Evolutionary conservation across 1,140 invertebrate genomes (phyloP).

Genomic region (Drosophila sproati): DNA sequence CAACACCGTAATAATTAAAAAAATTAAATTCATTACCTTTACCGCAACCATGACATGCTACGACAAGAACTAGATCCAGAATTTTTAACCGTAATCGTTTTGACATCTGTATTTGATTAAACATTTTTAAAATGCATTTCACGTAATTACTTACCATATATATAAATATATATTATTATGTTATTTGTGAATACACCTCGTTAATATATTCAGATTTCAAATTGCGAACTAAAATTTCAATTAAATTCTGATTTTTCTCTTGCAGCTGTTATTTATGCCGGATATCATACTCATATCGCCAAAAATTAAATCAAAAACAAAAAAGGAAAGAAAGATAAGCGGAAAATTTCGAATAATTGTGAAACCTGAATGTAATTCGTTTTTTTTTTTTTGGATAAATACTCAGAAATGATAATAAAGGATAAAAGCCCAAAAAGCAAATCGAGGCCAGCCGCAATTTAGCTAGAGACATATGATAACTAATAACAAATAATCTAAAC

Average conservation of each 20-base stretch:
- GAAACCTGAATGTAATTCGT: constrained; percentile 13
- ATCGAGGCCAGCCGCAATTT: constrained; percentile 35
- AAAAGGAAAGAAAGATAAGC: constrained; percentile 9
- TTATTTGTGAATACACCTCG: no score
- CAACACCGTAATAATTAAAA: no score
- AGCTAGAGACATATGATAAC: constrained; percentile 40
- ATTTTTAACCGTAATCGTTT: no score
- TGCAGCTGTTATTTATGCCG: constrained; percentile 39
- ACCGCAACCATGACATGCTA: no score
- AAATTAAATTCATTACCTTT: no score
- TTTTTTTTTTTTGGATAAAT: constrained; percentile 31
- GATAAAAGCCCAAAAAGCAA: constrained; percentile 26
- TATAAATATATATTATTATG: no score
- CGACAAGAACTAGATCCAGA: no score
- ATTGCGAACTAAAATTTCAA: no score
- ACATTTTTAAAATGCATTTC: no score
- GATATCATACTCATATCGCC: constrained; percentile 55
- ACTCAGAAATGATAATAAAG: constrained; percentile 34
- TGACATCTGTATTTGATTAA: no score
- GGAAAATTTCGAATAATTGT: background rate
- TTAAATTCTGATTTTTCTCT: constrained; percentile 9
- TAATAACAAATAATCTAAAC: constrained; percentile 14
- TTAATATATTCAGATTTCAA: no score
- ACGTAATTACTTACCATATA: no score
- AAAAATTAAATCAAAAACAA: constrained; percentile 7